Base-by-base conservation (phyloP, 1,140 invertebrate genomes). In the Centruroides sculpturatus region DNA sequence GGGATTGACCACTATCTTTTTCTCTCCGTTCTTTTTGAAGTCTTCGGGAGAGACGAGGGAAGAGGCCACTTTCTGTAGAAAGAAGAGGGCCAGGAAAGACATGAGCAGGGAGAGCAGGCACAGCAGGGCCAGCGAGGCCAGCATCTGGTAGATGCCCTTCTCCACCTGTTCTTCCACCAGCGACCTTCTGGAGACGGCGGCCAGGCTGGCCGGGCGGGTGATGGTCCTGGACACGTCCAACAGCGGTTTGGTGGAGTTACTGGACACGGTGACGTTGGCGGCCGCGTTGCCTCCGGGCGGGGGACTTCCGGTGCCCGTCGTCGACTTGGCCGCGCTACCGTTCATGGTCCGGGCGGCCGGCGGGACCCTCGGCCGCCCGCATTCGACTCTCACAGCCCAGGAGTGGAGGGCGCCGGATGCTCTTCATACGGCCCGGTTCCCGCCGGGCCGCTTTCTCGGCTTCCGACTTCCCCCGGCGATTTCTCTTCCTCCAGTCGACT, bases 41-140 rank as follows among this genome's bases (percentile, higher is more conserved):
- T 47, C 4, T 52, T 47, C 0, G 47, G 11, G 48, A 12, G 57
- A 9, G 59, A 57, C 4, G 23, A 13, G 4, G 55, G 46, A 51
- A 49, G 13, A 11, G 59, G 55, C 87, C 67, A 92, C 87, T 74
- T 88, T 86, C 63, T 92, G 75, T 56, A 92, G 77, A 70, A 92
- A 92, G 66, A 90, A 84, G 53, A 92, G 74, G 6, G 87, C 88
- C 47, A 92, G 76, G 58, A 92, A 74, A 0, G 89, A 88, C 60
- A 92, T 76, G 6, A 92, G 75, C 35, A 92, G 75, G 34, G 87
- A 89, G 57, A 90, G 84, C 55, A 92, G 76, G 67, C 88, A 91
- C 56, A 92, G 72, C 13, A 92, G 71, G 1, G 87, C 89, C 47
- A 92, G 74, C 41, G 87, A 90, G 4, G 87, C 85, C n/a, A 92